These are phyloP conservation scores for Megalurothrips usitatus DNA, from an alignment of 2,888 invertebrate genomes.

Conservation along the genomic window DNA sequence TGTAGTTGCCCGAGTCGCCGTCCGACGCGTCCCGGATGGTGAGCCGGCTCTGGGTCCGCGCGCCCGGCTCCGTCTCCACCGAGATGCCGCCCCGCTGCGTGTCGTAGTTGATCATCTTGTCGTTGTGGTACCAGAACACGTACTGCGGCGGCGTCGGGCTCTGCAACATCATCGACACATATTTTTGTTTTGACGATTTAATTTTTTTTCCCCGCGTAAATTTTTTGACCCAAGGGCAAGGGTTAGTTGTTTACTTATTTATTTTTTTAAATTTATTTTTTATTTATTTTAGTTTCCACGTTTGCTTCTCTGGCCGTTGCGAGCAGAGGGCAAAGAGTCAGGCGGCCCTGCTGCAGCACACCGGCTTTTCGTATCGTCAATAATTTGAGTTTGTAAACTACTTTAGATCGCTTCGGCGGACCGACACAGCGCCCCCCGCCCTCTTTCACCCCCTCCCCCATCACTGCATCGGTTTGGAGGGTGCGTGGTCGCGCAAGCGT, in stretches of 20 bases:
- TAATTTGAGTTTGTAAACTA: neutral
- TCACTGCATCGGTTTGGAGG: neutral
- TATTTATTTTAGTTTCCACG: too few species aligned
- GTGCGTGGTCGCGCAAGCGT: neutral
- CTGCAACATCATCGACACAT: constrained; percentile 57
- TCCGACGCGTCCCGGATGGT: constrained; percentile 77
- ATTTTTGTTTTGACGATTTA: too few species aligned
- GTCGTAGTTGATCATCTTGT: constrained; percentile 91
- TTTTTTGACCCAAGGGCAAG: too few species aligned
- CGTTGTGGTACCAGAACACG: constrained; percentile 94
- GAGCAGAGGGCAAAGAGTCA: neutral
- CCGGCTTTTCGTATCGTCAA: neutral
- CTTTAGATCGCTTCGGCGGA: neutral
- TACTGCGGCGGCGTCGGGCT: constrained; percentile 90
- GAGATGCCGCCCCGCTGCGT: constrained; percentile 73
- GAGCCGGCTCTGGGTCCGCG: constrained; percentile 78
- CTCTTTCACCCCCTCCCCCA: neutral
- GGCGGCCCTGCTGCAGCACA: neutral
- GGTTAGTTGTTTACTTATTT: too few species aligned
- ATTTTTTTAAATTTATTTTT: too few species aligned
- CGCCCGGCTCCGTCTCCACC: constrained; percentile 78
- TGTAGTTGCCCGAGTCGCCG: constrained; percentile 85
- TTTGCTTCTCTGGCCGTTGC: too few species aligned
- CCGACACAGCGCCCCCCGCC: neutral
- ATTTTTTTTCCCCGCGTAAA: too few species aligned